These are phyloP conservation scores for Micromussa lordhowensis DNA, from an alignment of 92 coral and sea anemone species.

Conservation along the genomic window DNA sequence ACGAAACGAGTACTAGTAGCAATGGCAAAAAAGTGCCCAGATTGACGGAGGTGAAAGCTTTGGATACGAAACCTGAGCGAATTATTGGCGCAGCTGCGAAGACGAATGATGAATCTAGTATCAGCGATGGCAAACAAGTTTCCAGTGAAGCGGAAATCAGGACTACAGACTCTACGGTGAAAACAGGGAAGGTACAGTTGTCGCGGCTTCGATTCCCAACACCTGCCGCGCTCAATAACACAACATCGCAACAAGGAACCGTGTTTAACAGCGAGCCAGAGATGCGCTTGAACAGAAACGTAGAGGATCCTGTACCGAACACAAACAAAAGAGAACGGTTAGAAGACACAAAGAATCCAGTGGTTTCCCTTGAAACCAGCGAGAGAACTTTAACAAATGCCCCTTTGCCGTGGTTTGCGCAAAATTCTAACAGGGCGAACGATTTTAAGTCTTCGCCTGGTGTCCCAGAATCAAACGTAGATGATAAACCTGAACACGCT, in stretches of 20 bases:
- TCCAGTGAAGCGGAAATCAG: neutral
- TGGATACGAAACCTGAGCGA: neutral
- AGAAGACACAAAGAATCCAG: neutral
- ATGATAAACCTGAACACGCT: neutral
- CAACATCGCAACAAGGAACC: neutral
- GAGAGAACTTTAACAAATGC: neutral
- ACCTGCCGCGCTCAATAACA: neutral
- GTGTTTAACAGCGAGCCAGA: neutral
- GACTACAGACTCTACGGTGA: neutral
- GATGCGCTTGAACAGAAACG: neutral
- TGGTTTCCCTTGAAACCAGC: neutral
- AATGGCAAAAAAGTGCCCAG: neutral
- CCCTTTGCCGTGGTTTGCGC: neutral
- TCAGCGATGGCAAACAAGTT: neutral
- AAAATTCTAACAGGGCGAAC: neutral
- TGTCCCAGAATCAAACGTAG: neutral
- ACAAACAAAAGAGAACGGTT: neutral
- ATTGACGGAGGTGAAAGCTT: neutral
- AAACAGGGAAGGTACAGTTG: slow-evolving; percentile 8
- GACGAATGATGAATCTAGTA: too few species aligned
- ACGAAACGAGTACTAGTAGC: neutral
- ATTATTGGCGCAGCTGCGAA: neutral
- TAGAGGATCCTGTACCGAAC: neutral
- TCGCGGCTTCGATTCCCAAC: slow-evolving; percentile 14
- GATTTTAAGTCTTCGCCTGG: neutral